Evolutionary conservation across 2,888 invertebrate genomes (phyloP), one percentile per base, ranked within the genome.

Genomic region (Epinotia bilunana): DNA sequence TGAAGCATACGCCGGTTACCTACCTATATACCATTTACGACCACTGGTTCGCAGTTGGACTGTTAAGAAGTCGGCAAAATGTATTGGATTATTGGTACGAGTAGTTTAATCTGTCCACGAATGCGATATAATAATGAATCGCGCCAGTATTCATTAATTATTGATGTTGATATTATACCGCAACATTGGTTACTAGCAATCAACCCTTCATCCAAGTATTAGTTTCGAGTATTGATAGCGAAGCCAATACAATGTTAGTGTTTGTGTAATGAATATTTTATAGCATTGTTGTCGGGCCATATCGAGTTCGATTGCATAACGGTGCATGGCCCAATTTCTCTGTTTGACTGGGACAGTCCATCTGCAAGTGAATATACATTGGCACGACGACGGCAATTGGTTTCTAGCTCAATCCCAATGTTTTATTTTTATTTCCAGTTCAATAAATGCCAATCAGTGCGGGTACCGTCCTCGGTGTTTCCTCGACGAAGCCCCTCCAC

Each of bases 381-480:
- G 55, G 20, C 65, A 64, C 65, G 53, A 43, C 64, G 23, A 75
- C 55, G 28, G 53, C 43, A 75, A 71, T 71, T 65, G 63, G 70
- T 64, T 70, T 74, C 63, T 62, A 70, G 73, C 57, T 55, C 68
- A 43, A 61, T 67, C 53, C 20, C 18, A 20, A 43, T 65, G 53
- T 43, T 62, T 62, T 73, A n/a, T 53, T 74, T 75, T 75, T 72
- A 72, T 67, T 67, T 71, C 72, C 61, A 67, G 75, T 72, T 62
- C 65, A 72, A 65, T 72, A 75, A 61, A 75, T n/a, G n/a, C n/a
- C n/a, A n/a, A n/a, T n/a, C n/a, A n/a, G n/a, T n/a, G n/a, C n/a
- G n/a, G n/a, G n/a, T n/a, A n/a, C n/a, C n/a, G n/a, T n/a, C n/a
- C n/a, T n/a, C n/a, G n/a, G n/a, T n/a, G n/a, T n/a, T n/a, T n/a